Evolutionary conservation across 2,888 invertebrate species (phyloP), one percentile per base, ranked within the genome.

Genomic region (Emmelina monodactyla): DNA sequence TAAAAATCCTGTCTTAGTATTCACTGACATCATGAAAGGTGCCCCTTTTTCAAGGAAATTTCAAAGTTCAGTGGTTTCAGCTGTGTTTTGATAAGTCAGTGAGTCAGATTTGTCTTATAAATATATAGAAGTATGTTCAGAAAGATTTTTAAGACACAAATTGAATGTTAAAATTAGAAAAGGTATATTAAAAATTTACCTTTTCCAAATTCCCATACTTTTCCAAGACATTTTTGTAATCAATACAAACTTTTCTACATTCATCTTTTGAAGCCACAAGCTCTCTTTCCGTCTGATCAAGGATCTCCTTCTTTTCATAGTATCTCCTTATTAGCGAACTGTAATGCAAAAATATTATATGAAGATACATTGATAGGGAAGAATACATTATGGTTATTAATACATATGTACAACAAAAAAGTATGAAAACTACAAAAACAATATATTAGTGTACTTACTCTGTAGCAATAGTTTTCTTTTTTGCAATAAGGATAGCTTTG

Each of bases 381-480:
- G n/a, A n/a, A n/a, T n/a, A n/a, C n/a, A n/a, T n/a, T n/a, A n/a
- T n/a, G 25, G 11, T 25, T 25, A 25, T 25, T 25, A 7, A 25
- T 25, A n/a, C n/a, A n/a, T n/a, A n/a, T 25, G 9, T 25, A 22
- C 19, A 33, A 31, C 10, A 25, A 0, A 6, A 15, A 14, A n/a
- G 12, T 14, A 32, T 38, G 33, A 28, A 14, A 28, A 7, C 15
- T 28, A 31, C 46, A 30, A 30, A 28, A 19, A 19, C 5, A 19
- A n/a, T n/a, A n/a, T n/a, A 34, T 29, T 39, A 31, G 31, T n/a
- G 16, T 44, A 62, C 70, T 69, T 49, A 72, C 72, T 66, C 50
- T 25, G 62, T 61, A 19, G 51, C 47, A 16, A 65, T 50, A 14
- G 58, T 57, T 53, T 63, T 68, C 41, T 55, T 54, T 44, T 72